Percentiles rank a stretch among this genome's conserved stretches.
These are phyloP conservation scores for Sander vitreus DNA, from an alignment of 2,113 vertebrate genomes.

Conservation along the genomic window DNA sequence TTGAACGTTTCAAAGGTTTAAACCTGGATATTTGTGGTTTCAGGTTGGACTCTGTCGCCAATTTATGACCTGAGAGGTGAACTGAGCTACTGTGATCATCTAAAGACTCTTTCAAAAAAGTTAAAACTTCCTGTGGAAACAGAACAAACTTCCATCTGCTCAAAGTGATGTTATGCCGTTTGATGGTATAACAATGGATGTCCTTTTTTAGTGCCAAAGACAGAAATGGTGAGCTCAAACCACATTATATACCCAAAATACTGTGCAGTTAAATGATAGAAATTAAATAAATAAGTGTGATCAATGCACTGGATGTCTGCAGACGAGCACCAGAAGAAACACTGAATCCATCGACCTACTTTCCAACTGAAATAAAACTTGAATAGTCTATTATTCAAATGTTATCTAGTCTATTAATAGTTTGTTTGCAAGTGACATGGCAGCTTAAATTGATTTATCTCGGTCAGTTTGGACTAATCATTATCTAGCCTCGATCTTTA, in stretches of 20 bases:
- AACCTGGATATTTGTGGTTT: neutral
- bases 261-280: neutral
- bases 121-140: neutral
- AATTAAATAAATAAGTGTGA: neutral
- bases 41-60: neutral
- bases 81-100: neutral
- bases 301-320: neutral
- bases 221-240: neutral
- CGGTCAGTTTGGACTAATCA: neutral
- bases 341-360: neutral
- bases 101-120: neutral
- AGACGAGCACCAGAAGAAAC: neutral
- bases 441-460: neutral
- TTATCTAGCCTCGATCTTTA: neutral
- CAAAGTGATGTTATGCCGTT: neutral
- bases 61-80: neutral
- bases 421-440: neutral
- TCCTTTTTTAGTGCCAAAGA: neutral
- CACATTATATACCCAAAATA: neutral
- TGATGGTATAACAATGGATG: too few species aligned
- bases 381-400: neutral
- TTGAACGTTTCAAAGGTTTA: neutral
- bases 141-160: neutral
- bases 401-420: neutral
- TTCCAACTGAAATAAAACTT: neutral